These are phyloP conservation scores for Himalopsyche tibetana DNA, from an alignment of 2,888 invertebrate species.

Conservation along the genomic window DNA sequence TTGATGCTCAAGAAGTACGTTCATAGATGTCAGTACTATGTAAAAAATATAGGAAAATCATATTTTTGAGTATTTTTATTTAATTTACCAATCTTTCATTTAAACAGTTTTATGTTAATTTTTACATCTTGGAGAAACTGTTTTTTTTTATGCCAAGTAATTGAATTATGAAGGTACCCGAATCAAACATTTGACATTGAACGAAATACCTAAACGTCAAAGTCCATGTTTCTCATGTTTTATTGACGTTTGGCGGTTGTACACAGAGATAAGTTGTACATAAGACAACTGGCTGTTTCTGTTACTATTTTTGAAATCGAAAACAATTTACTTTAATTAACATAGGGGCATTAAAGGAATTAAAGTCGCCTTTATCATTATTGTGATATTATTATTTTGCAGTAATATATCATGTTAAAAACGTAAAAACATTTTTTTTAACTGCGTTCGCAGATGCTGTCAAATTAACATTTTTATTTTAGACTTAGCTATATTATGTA, in stretches of 20 bases:
- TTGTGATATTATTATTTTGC: not conserved
- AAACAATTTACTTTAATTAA: not conserved
- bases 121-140: not conserved
- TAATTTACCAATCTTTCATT: not conserved
- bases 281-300: not conserved
- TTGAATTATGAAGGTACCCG: not conserved
- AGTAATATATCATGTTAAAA: not conserved
- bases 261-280: too few species aligned
- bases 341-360: not conserved
- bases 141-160: too few species aligned
- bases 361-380: not conserved
- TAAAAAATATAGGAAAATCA: not conserved
- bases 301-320: not conserved
- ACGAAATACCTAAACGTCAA: slow-evolving; percentile 13
- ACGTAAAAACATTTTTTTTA: not conserved
- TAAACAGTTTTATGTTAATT: not conserved
- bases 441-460: not conserved
- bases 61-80: not conserved
- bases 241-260: slow-evolving; percentile 7
- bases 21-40: not conserved
- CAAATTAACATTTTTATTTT: not conserved
- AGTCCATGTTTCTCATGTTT: slow-evolving; percentile 22
- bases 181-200: not conserved
- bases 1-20: not conserved
- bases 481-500: not conserved